Percentiles rank a stretch among this genome's conserved stretches.
Evolutionary conservation across 2,113 vertebrate species (phyloP).

Genomic region (Zonotrichia leucophrys): DNA sequence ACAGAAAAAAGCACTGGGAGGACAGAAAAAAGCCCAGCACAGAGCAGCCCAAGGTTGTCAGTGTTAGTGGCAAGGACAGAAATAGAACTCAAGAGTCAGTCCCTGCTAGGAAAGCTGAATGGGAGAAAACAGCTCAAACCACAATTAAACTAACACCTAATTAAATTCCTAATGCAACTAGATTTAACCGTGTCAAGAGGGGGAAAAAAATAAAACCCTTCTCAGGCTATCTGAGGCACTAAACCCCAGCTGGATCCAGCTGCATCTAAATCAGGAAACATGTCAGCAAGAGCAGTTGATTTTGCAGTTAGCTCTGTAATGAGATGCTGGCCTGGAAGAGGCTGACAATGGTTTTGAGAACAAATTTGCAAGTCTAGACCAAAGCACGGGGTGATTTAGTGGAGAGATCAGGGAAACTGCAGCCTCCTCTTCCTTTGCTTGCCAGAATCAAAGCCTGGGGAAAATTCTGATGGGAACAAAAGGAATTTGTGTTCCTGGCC

Average conservation of each 20-base stretch:
- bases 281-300: conserved; percentile 8
- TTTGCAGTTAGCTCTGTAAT: conserved; percentile 29
- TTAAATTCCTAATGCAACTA: conserved; percentile 53
- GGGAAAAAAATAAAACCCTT: background rate
- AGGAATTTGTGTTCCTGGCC: background rate
- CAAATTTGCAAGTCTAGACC: conserved; percentile 37
- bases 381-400: background rate
- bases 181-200: conserved; percentile 33
- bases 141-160: conserved; percentile 61
- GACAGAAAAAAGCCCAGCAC: background rate
- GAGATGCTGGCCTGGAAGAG: conserved; percentile 24
- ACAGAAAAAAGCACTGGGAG: background rate
- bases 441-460: background rate
- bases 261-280: conserved; percentile 49
- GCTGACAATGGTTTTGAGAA: background rate
- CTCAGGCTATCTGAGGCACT: background rate
- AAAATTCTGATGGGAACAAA: background rate
- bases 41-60: background rate
- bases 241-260: conserved; percentile 26
- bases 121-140: conserved; percentile 18
- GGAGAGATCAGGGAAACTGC: background rate
- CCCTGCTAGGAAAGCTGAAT: conserved; percentile 33
- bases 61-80: background rate
- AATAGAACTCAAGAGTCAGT: conserved; percentile 35
- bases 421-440: background rate